phyloP scores from a whole-genome alignment of 2,113 vertebrate species.

The Scophthalmus maximus region DNA sequence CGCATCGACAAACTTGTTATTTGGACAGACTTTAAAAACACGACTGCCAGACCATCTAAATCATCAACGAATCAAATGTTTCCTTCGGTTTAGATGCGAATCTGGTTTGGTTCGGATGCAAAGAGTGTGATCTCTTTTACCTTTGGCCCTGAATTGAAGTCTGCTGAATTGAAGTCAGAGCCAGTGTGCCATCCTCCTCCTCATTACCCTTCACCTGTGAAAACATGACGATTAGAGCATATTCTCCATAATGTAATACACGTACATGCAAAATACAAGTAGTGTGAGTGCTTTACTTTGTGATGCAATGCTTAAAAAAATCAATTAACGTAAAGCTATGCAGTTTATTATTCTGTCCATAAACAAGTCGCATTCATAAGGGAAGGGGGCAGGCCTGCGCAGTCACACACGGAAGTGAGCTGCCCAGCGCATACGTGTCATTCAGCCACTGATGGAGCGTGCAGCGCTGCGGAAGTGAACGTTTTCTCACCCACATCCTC shows the following conservation, averaged over 20 bases:
- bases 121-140: constrained; percentile 76
- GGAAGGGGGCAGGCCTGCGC: constrained; percentile 30
- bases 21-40: background rate
- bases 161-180: constrained; percentile 90
- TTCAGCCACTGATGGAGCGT: constrained; percentile 61
- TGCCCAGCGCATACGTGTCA: constrained; percentile 88
- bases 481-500: background rate
- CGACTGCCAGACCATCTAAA: background rate
- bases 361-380: constrained; percentile 8
- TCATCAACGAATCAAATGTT: background rate
- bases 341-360: background rate
- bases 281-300: background rate
- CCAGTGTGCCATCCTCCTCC: constrained; percentile 90
- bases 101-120: no score
- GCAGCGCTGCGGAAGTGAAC: constrained; percentile 70
- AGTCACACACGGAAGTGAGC: constrained; percentile 75
- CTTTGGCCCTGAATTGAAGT: constrained; percentile 88
- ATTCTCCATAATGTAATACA: background rate
- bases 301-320: no score
- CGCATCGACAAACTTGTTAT: no score
- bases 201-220: constrained; percentile 92
- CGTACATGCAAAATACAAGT: background rate
- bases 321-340: background rate
- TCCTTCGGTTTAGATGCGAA: background rate
- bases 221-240: constrained; percentile 7